Base-by-base conservation (phyloP, 2,888 invertebrate species). In the Apomyelois bistriatella region DNA sequence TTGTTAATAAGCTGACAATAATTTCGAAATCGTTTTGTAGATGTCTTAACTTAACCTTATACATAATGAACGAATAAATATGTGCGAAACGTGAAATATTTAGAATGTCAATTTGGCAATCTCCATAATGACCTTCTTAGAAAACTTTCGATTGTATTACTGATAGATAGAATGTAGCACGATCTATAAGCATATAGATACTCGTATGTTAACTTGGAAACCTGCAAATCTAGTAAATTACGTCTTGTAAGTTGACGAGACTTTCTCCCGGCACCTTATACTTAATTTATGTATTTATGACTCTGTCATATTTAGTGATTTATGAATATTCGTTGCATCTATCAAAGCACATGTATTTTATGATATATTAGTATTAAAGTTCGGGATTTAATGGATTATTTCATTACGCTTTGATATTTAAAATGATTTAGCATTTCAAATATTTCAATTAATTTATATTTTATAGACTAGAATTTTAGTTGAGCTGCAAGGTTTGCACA, bases 21-120 rank as follows among this genome's bases (percentile, higher is more conserved):
- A 22, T 22, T 22, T 22, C 3, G 12, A 42, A 42, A 42, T 22
- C 7, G 22, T 43, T 43, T 42, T 28, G 5, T 7, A 16, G 30
- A 42, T 43, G 43, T 30, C 9, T 13, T 30, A 43, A 43, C 30
- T 13, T 40, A 38, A 40, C 48, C 38, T 49, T 30, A 13, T 2
- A 28, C 22, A 28, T 36, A 22, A 22, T 30, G 13, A 43, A 22
- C 22, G 22, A 43, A 2, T 13, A 49, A 38, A 38, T 59, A 55
- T 61, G 48, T 58, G 57, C 49, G 54, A 59, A 64, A 64, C 56
- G 59, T 60, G 57, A 43, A 67, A 64, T 68, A 59, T n/a, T 56
- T 56, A 61, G 13, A 54, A 49, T 53, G 59, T 42, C 41, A 48
- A 40, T 17, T 22, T 22, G 30, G 8, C 22, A 49, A 49, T 38